Conservation (phyloP, 37 sponge, comb jelly and placozoan genomes). For the Chondrosia reniformis region DNA sequence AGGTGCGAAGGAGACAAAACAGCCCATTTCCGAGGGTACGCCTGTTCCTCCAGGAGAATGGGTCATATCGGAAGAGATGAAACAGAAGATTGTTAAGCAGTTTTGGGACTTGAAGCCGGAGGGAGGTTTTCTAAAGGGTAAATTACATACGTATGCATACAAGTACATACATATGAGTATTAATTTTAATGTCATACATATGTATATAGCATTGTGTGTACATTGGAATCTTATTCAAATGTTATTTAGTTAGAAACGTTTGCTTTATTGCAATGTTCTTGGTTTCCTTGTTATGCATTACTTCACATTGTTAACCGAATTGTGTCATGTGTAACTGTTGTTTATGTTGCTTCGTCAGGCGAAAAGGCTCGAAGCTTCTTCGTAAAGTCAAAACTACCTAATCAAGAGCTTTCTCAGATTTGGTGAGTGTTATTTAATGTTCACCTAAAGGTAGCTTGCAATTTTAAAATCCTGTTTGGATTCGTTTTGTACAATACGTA, state of each 20-base stretch:
- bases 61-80: constrained; percentile 59
- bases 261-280: too few relatives aligned
- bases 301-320: too few relatives aligned
- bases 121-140: constrained; percentile 41
- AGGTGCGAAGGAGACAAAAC: not conserved
- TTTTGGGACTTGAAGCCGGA: constrained; percentile 45
- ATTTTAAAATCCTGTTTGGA: too few relatives aligned
- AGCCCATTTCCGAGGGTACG: not conserved
- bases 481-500: too few relatives aligned
- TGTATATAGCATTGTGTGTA: not conserved
- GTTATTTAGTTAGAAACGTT: too few relatives aligned
- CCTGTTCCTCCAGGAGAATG: constrained; percentile 29
- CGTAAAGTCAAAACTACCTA: constrained; percentile 68
- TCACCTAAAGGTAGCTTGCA: not conserved
- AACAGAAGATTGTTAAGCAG: constrained; percentile 46
- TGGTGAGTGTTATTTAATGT: constrained; percentile 44
- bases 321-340: too few relatives aligned
- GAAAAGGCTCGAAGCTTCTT: constrained; percentile 87
- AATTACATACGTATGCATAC: not conserved
- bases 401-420: constrained; percentile 67
- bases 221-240: not conserved
- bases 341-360: too few relatives aligned
- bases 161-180: not conserved
- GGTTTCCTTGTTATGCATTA: too few relatives aligned
- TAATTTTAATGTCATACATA: too few relatives aligned